Evolutionary conservation across 23 tunicate genomes (phyloP), one percentile per base, ranked within the genome.

Genomic region (Clavelina lepadiformis): DNA sequence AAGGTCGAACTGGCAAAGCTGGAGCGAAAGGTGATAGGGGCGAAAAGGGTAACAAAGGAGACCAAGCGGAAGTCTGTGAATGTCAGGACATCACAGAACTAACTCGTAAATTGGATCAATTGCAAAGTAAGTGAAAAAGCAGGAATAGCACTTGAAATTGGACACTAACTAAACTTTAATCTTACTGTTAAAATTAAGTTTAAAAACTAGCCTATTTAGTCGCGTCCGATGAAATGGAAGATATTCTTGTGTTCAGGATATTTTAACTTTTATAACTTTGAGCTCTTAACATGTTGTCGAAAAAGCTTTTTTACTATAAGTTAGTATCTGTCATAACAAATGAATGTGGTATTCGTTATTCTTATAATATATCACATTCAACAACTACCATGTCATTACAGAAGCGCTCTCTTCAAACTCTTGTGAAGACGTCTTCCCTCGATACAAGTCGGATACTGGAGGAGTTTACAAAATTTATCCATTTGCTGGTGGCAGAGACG

Each of bases 401-500:
- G 15, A 41, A 41, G 49, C 15, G 15, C 15, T 8, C 15, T 15
- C 49, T 41, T 41, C 49, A 41, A 8, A 11, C 49, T 41, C 13
- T 15, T 11, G 13, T 41, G 49, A 41, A 8, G 13, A 8, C 49
- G 49, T 41, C 49, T 8, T 15, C 49, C 11, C 11, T 15, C 11
- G 15, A 41, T 15, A 41, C 15, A 15, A 15, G 15, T 11, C 15
- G 11, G 49, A 41, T 41, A 15, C 49, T 1, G 55, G 71, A 1
- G 71, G 71, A 2, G 56, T 65, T 45, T 65, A 46, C 56, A 65
- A 33, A 19, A 65, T 65, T 69, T 69, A 51, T 55, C 62, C 74
- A 2, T 29, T 31, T 23, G 15, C 41, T 28, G 74, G 45, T 24
- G 61, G 45, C 20, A 28, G 44, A 2, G 22, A 33, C n/a, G 62